phyloP scores from a whole-genome alignment of 1,140 invertebrate species.

The Lasioglossum albipes region DNA sequence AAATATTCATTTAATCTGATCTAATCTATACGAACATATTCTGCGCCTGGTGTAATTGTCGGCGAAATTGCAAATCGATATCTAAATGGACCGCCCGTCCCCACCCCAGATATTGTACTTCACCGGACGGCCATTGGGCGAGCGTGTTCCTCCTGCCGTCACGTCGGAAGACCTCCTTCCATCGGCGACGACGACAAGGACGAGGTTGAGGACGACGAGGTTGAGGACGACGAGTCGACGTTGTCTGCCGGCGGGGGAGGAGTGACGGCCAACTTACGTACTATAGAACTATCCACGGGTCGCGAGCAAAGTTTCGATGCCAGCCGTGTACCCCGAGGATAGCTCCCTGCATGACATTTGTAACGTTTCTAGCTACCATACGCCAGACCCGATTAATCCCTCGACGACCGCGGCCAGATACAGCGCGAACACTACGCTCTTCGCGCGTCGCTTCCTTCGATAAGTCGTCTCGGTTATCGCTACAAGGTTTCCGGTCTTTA shows the following conservation, averaged over 20 bases:
- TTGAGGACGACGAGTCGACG: background rate
- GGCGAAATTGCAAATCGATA: constrained; percentile 70
- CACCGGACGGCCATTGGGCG: constrained; percentile 39
- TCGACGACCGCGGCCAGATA: background rate
- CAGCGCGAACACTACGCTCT: no score
- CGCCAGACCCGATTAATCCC: background rate
- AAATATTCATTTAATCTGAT: constrained; percentile 69
- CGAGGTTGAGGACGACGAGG: background rate
- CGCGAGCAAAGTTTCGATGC: constrained; percentile 17
- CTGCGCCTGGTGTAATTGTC: constrained; percentile 63
- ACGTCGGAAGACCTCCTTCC: no score
- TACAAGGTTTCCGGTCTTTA: no score
- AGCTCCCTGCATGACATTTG: background rate
- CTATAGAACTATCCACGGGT: background rate
- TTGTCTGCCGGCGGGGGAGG: background rate
- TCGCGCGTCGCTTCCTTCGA: no score
- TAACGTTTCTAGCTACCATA: background rate
- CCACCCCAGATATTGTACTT: constrained; percentile 51
- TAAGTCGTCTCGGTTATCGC: no score
- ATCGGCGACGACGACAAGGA: background rate
- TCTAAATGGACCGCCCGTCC: constrained; percentile 48
- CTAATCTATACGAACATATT: constrained; percentile 66
- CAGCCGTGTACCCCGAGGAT: background rate
- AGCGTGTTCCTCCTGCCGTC: constrained; percentile 15
- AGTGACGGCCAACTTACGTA: constrained; percentile 23